These are phyloP conservation scores for Toxotes jaculatrix DNA, from an alignment of 2,113 vertebrate species.

Conservation along the genomic window DNA sequence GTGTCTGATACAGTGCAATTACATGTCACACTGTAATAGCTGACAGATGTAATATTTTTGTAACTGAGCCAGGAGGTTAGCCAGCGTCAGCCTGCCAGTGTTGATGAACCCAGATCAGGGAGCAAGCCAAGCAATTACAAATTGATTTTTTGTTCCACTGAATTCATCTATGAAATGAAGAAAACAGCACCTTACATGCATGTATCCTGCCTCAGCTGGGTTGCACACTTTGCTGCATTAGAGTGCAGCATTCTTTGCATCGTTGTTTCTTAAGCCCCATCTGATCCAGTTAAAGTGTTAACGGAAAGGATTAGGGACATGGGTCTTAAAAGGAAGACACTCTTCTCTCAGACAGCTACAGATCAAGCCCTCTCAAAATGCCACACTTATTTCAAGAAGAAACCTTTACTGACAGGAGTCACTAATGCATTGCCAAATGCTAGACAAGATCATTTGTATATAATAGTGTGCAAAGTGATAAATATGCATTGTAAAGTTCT, in stretches of 20 bases:
- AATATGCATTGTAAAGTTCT: not conserved
- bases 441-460: not conserved
- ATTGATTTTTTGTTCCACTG: not conserved
- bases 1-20: not conserved
- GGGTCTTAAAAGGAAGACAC: conserved; percentile 18
- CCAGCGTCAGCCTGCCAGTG: conserved; percentile 5
- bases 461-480: not conserved
- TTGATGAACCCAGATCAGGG: conserved; percentile 28
- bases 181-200: not conserved
- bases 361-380: conserved; percentile 36
- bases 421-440: not conserved
- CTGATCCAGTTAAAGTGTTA: conserved; percentile 81
- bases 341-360: not conserved
- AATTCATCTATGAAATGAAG: conserved; percentile 22
- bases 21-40: not conserved
- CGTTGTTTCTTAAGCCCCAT: conserved; percentile 52
- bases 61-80: conserved; percentile 35
- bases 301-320: conserved; percentile 60
- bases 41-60: conserved; percentile 36
- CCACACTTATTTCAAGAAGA: not conserved
- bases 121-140: conserved; percentile 21
- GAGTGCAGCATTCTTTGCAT: conserved; percentile 1
- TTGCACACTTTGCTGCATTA: conserved; percentile 1
- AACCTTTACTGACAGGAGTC: not conserved
- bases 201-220: not conserved